Percentiles rank a stretch among this genome's conserved stretches.
Evolutionary conservation across 2,797 vertebrate genomes (phyloP).

Genomic region (Pangasius mekongensis): DNA sequence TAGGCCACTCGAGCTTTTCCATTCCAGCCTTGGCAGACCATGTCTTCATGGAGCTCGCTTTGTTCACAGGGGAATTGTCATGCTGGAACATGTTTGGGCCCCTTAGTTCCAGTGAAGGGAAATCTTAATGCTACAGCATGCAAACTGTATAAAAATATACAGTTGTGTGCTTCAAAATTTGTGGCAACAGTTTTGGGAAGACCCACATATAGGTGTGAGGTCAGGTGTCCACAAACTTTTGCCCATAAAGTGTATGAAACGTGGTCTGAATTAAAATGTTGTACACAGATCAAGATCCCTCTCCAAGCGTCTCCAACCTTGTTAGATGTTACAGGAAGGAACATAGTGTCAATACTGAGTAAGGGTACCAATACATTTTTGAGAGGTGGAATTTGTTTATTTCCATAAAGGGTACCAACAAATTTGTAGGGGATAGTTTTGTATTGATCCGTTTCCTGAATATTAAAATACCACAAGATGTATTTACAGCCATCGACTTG

Average conservation of each 20-base stretch:
- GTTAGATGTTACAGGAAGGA: neutral
- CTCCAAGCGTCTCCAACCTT: neutral
- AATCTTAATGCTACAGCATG: neutral
- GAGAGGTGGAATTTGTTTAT: neutral
- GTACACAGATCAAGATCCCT: neutral
- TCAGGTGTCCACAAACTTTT: neutral
- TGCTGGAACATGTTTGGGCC: neutral
- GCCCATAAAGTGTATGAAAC: neutral
- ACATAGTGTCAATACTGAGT: neutral
- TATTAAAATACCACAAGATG: constrained; percentile 7
- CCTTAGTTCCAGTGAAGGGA: neutral
- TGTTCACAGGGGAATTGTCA: neutral
- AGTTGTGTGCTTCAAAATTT: neutral
- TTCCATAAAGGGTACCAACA: neutral
- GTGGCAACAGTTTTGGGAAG: neutral
- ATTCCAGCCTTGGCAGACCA: neutral
- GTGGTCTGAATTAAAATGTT: neutral
- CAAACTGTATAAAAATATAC: neutral
- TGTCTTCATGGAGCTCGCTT: neutral
- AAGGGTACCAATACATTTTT: neutral
- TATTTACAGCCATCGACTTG: constrained; percentile 31
- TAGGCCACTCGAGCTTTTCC: neutral
- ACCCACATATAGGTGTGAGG: neutral
- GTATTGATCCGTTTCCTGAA: neutral
- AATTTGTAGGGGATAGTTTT: neutral